Evolutionary conservation across 2,888 invertebrate species (phyloP).

Genomic region (Plutella xylostella): DNA sequence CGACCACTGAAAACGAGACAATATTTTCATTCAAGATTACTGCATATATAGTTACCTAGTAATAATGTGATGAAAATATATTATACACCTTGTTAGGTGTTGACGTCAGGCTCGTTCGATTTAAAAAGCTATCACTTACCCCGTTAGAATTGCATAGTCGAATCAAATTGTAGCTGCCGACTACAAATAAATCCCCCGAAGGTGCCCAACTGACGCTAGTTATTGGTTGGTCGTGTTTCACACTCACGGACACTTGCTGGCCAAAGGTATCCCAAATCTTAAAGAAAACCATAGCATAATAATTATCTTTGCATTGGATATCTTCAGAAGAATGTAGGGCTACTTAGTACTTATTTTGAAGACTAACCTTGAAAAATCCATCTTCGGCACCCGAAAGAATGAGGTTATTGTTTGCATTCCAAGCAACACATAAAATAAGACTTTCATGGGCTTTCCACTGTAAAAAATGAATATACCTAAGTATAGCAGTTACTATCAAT

Average conservation of each 20-base stretch:
- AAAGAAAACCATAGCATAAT: conserved; percentile 13
- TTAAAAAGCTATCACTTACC: conserved; percentile 62
- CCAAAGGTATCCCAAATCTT: conserved; percentile 94
- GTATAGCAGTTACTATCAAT: background rate
- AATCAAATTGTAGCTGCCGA: conserved; percentile 93
- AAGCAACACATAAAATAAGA: conserved; percentile 89
- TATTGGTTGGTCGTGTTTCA: conserved; percentile 89
- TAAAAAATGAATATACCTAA: conserved; percentile 21
- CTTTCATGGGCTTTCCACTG: conserved; percentile 98
- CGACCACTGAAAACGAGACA: conserved; percentile 80
- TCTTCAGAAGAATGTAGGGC: too few relatives aligned
- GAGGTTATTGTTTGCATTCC: conserved; percentile 93
- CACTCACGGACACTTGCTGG: conserved; percentile 86
- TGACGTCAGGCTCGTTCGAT: background rate
- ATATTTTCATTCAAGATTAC: too few relatives aligned
- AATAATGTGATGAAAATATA: too few relatives aligned
- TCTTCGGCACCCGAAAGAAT: conserved; percentile 98
- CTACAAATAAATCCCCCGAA: conserved; percentile 89
- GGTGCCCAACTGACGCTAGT: conserved; percentile 93
- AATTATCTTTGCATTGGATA: background rate
- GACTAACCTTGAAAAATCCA: conserved; percentile 80
- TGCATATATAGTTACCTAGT: background rate
- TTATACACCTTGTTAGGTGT: background rate
- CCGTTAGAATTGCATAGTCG: conserved; percentile 94
- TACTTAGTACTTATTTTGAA: background rate